A percentile compares a stretch with the other conserved stretches of the same genome.
phyloP scores from a whole-genome alignment of 1,140 invertebrate genomes.

The Pomacea maculata region DNA sequence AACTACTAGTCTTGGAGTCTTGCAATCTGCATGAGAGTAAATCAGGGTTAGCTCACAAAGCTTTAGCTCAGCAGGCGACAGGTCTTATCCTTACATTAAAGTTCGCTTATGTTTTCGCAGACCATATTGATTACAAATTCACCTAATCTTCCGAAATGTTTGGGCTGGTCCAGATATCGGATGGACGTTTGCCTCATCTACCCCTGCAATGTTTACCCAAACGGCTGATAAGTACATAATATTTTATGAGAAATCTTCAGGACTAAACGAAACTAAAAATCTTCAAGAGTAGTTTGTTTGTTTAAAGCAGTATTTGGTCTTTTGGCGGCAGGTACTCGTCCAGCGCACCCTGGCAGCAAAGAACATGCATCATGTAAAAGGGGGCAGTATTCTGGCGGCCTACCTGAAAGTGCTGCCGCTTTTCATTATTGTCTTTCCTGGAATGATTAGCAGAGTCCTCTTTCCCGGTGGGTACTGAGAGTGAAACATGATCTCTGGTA shows the following conservation, averaged over 20 bases:
- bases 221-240: not conserved
- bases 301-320: not conserved
- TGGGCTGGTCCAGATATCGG: too few species aligned
- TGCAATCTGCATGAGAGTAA: too few species aligned
- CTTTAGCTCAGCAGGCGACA: too few species aligned
- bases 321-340: conserved; percentile 67
- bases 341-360: conserved; percentile 69
- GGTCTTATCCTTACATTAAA: too few species aligned
- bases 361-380: conserved; percentile 70
- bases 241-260: not conserved
- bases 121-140: too few species aligned
- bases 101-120: too few species aligned
- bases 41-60: too few species aligned
- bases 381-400: conserved; percentile 68
- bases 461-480: conserved; percentile 52
- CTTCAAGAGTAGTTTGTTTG: not conserved
- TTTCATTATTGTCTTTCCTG: conserved; percentile 70
- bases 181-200: not conserved
- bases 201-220: too few species aligned
- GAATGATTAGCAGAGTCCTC: conserved; percentile 70
- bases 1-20: too few species aligned
- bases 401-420: conserved; percentile 70
- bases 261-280: not conserved
- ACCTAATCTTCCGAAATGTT: too few species aligned
- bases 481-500: too few species aligned